These are phyloP conservation scores for Drosophila albomicans DNA, from an alignment of 1,140 invertebrate species.

Conservation along the genomic window DNA sequence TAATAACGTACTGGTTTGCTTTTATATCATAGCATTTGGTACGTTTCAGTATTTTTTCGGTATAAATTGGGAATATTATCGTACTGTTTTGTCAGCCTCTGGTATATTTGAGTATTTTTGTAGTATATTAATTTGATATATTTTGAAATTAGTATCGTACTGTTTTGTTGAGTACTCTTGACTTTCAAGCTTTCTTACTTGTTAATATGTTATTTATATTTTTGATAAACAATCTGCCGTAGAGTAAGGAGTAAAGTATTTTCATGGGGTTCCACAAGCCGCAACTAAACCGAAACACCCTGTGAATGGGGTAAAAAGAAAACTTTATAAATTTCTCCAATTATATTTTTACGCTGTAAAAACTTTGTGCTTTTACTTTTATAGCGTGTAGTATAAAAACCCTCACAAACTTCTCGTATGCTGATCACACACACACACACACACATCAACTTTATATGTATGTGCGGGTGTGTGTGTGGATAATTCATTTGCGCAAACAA, in stretches of 20 bases:
- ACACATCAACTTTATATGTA: constrained; percentile 49
- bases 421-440: constrained; percentile 59
- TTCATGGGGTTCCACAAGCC: neutral
- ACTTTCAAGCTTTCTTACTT: too few species aligned
- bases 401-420: constrained; percentile 55
- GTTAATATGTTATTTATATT: too few species aligned
- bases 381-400: constrained; percentile 31
- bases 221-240: neutral
- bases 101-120: too few species aligned
- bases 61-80: too few species aligned
- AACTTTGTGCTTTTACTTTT: constrained; percentile 60
- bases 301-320: constrained; percentile 51
- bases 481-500: constrained; percentile 77
- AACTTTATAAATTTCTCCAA: constrained; percentile 77
- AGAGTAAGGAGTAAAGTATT: neutral
- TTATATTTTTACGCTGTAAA: constrained; percentile 83
- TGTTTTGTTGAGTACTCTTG: too few species aligned
- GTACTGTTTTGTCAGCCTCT: too few species aligned
- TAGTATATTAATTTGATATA: too few species aligned
- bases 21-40: too few species aligned
- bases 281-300: neutral
- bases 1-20: too few species aligned
- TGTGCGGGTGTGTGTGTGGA: constrained; percentile 12
- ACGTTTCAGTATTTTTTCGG: too few species aligned
- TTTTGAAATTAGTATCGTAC: too few species aligned